Conservation (phyloP, 2,888 invertebrate species). For the Drosophila aldrichi region DNA sequence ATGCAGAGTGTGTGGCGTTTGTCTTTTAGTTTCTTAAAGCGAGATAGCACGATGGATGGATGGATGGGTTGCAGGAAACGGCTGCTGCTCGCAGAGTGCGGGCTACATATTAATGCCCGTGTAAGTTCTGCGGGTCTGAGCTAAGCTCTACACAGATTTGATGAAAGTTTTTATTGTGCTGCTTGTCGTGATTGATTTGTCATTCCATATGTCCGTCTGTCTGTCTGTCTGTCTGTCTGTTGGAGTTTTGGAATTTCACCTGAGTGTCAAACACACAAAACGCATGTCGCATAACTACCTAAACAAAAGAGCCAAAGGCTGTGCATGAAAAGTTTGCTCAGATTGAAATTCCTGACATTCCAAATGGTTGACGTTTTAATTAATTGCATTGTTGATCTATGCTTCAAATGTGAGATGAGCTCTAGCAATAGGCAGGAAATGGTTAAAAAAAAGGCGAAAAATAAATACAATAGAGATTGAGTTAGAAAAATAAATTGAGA, state of each 20-base stretch:
- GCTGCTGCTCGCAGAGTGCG: neutral
- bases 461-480: too few relatives aligned
- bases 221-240: neutral
- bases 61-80: neutral
- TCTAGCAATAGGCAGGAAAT: neutral
- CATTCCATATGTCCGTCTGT: neutral
- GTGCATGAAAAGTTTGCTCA: neutral
- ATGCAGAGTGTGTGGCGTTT: constrained; percentile 17
- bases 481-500: neutral
- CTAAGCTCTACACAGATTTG: constrained; percentile 31
- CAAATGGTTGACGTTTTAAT: neutral
- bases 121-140: constrained; percentile 17
- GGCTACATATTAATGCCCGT: constrained; percentile 20
- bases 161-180: constrained; percentile 22
- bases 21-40: constrained; percentile 30
- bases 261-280: neutral
- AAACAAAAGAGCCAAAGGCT: neutral
- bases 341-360: constrained; percentile 10
- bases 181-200: constrained; percentile 34
- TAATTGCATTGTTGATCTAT: neutral
- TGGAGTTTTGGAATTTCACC: constrained; percentile 16
- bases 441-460: too few relatives aligned
- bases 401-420: neutral
- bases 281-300: constrained; percentile 21
- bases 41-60: too few relatives aligned